Percentiles rank a stretch among this genome's conserved stretches.
These are phyloP conservation scores for Vanessa atalanta DNA, from an alignment of 1,140 invertebrate species.

Conservation along the genomic window DNA sequence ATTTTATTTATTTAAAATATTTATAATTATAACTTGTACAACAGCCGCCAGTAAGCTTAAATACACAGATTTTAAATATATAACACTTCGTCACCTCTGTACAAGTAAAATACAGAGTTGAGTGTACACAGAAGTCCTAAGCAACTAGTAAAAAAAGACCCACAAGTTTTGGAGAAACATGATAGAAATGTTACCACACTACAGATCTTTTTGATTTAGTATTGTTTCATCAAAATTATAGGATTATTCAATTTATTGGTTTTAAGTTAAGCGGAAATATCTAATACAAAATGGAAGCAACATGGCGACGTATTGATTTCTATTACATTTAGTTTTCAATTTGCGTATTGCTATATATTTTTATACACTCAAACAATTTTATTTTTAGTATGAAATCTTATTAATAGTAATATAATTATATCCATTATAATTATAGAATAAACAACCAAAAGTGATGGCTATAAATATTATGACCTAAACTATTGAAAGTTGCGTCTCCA, in stretches of 20 bases:
- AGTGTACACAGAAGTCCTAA: constrained; percentile 18
- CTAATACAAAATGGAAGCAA: background rate
- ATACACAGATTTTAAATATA: constrained; percentile 27
- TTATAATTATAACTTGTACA: constrained; percentile 61
- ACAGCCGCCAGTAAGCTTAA: constrained; percentile 58
- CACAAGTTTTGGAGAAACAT: constrained; percentile 9
- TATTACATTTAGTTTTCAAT: constrained; percentile 26
- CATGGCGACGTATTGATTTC: constrained; percentile 31
- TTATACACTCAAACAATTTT: constrained; percentile 35
- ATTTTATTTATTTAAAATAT: constrained; percentile 71
- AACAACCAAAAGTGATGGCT: constrained; percentile 57
- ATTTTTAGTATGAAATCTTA: constrained; percentile 17
- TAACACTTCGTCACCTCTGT: constrained; percentile 30
- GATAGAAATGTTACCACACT: constrained; percentile 12
- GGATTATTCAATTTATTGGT: constrained; percentile 6
- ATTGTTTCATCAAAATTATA: constrained; percentile 2
- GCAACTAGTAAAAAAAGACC: background rate
- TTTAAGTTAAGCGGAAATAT: background rate
- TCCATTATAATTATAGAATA: constrained; percentile 34
- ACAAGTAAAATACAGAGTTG: constrained; percentile 31
- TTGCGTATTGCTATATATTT: constrained; percentile 23
- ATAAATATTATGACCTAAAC: constrained; percentile 53
- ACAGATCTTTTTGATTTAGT: constrained; percentile 7
- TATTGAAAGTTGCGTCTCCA: constrained; percentile 47
- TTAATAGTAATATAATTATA: constrained; percentile 18